These are phyloP conservation scores for Melolontha melolontha DNA, from an alignment of 2,888 invertebrate species.

Conservation along the genomic window DNA sequence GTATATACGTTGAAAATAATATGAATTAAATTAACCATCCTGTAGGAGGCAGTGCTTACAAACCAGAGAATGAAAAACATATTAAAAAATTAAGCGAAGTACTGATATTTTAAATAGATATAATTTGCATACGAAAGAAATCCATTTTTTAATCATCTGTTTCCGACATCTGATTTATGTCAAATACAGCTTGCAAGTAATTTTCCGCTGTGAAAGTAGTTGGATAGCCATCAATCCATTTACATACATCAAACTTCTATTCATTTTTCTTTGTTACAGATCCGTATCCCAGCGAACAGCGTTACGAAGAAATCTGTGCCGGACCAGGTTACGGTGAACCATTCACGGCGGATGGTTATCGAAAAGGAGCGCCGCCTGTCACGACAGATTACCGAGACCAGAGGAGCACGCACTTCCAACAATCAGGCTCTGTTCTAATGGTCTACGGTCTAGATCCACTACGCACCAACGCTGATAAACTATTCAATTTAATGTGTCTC, in stretches of 20 bases:
- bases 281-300: constrained; percentile 61
- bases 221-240: too few species aligned
- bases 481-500: constrained; percentile 98
- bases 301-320: constrained; percentile 66
- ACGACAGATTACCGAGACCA: constrained; percentile 66
- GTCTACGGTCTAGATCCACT: constrained; percentile 96
- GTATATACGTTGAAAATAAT: too few species aligned
- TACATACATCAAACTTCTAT: too few species aligned
- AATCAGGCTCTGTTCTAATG: constrained; percentile 95
- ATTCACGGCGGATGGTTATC: constrained; percentile 61
- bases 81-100: too few species aligned
- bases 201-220: too few species aligned
- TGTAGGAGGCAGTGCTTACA: too few species aligned
- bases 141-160: too few species aligned
- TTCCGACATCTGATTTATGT: too few species aligned
- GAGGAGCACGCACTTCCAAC: constrained; percentile 63
- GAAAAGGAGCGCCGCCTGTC: constrained; percentile 64
- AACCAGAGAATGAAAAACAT: too few species aligned
- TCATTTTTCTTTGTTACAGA: constrained; percentile 55
- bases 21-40: too few species aligned
- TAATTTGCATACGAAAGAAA: background rate
- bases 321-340: constrained; percentile 63
- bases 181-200: too few species aligned
- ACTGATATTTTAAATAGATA: too few species aligned
- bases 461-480: constrained; percentile 93